Conservation (phyloP, 2,888 invertebrate species). For the Kryphioiulus occultus region DNA sequence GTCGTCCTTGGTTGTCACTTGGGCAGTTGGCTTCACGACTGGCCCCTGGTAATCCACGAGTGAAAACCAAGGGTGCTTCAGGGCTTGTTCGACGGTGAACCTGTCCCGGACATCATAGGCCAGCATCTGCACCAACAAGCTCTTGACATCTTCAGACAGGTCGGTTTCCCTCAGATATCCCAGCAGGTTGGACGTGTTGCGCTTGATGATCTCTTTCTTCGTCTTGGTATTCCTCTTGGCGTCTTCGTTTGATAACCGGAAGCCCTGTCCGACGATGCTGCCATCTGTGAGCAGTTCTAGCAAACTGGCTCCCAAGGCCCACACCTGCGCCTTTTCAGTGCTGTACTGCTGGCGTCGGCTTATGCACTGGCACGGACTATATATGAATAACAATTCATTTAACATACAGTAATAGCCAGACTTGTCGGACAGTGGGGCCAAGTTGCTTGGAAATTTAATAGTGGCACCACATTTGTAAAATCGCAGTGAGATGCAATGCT, state of each 20-base stretch:
- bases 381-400: too few species aligned
- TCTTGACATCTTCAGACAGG: neutral
- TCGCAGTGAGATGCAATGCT: too few species aligned
- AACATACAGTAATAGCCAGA: too few species aligned
- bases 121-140: neutral
- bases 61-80: neutral
- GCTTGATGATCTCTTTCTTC: neutral
- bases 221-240: neutral
- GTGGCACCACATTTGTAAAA: too few species aligned
- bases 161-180: neutral
- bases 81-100: neutral
- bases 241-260: neutral
- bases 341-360: too few species aligned
- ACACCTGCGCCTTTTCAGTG: neutral
- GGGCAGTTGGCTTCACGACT: neutral
- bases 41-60: neutral
- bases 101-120: neutral
- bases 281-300: neutral
- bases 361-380: too few species aligned
- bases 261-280: neutral
- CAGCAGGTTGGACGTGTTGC: neutral
- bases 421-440: too few species aligned
- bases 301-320: neutral
- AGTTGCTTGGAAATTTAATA: too few species aligned
- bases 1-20: too few species aligned